phyloP scores from a whole-genome alignment of 2,888 invertebrate species.

The Ditula angustiorana region DNA sequence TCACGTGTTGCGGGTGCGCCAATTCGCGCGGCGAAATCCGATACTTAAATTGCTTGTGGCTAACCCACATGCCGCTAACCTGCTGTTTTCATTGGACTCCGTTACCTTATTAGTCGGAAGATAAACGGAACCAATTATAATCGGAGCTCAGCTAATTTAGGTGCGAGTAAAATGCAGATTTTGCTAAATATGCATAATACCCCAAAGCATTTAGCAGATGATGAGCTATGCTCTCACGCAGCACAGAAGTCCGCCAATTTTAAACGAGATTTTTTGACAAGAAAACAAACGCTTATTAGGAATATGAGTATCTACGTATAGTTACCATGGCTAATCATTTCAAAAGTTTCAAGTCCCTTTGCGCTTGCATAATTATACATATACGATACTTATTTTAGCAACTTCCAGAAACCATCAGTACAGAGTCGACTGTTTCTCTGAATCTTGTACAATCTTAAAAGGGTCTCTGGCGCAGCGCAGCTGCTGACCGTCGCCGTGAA shows the following conservation, averaged over 20 bases:
- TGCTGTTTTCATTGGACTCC: constrained; percentile 38
- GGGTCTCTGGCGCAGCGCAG: constrained; percentile 78
- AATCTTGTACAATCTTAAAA: constrained; percentile 78
- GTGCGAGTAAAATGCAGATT: constrained; percentile 24
- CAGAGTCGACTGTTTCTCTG: constrained; percentile 62
- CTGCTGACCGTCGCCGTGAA: constrained; percentile 73
- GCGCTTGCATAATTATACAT: not conserved
- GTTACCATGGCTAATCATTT: too few species aligned
- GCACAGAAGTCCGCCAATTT: not conserved
- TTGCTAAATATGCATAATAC: constrained; percentile 18
- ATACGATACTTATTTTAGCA: not conserved
- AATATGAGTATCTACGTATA: too few species aligned
- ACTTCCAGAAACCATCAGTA: constrained; percentile 39
- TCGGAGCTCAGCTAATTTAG: constrained; percentile 30
- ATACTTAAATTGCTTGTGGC: constrained; percentile 59
- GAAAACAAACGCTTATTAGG: not conserved
- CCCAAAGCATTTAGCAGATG: not conserved
- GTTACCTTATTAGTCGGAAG: constrained; percentile 39
- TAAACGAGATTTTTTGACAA: not conserved
- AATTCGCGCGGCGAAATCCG: constrained; percentile 55
- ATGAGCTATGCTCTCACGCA: not conserved
- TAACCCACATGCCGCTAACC: constrained; percentile 49
- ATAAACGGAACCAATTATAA: constrained; percentile 39
- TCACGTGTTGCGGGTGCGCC: constrained; percentile 67
- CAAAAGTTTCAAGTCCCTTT: too few species aligned